Evolutionary conservation across 2,113 vertebrate species (phyloP).

Genomic region (Burhinus bistriatus): DNA sequence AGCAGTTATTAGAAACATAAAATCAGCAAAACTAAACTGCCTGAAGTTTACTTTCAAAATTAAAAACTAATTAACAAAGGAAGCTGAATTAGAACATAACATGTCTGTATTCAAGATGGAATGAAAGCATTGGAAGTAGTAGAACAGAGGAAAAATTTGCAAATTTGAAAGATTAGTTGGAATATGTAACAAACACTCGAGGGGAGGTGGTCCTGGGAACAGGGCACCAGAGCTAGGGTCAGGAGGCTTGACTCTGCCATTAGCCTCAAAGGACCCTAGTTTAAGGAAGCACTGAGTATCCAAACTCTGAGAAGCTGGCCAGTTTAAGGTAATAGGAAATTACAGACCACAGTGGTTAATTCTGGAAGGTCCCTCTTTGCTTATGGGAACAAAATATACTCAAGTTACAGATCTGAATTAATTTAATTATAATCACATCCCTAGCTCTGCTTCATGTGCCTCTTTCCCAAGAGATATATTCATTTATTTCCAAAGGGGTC

Average conservation of each 20-base stretch:
- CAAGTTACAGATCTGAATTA: not conserved
- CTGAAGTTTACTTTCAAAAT: not conserved
- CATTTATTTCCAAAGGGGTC: not conserved
- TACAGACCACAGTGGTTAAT: not conserved
- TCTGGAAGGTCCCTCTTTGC: not conserved
- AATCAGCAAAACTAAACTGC: not conserved
- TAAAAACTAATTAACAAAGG: not conserved
- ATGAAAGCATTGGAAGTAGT: not conserved
- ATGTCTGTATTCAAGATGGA: not conserved
- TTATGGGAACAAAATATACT: not conserved
- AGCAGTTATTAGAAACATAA: not conserved
- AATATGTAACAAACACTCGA: not conserved
- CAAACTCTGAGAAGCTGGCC: not conserved
- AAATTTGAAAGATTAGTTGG: not conserved
- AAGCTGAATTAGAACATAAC: not conserved
- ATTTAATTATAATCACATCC: not conserved
- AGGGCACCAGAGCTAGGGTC: not conserved
- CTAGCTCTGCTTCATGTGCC: not conserved
- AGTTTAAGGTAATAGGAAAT: not conserved
- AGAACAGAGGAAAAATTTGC: not conserved
- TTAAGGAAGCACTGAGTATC: not conserved
- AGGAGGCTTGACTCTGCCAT: not conserved
- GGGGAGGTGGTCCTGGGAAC: not conserved
- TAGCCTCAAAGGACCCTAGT: not conserved
- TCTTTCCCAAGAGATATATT: not conserved